Conservation (phyloP, 1,140 invertebrate genomes). For the Ceratoteleas bidentatus region DNA sequence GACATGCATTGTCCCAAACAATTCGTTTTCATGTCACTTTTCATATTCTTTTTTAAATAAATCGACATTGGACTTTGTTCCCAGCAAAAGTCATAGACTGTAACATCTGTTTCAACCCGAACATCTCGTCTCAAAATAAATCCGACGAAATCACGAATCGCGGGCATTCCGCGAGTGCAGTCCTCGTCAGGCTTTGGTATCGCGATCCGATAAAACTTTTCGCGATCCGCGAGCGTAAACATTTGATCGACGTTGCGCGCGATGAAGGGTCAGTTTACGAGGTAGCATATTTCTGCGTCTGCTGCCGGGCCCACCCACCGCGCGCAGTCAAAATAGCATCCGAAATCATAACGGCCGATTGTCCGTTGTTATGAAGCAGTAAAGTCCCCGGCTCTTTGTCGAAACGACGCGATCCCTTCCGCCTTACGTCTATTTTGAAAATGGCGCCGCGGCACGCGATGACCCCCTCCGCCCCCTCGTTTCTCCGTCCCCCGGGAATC, state of each 20-base stretch:
- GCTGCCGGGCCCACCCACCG: conserved; percentile 75
- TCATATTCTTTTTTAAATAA: too few relatives aligned
- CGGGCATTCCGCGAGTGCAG: conserved; percentile 28
- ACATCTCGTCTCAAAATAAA: too few relatives aligned
- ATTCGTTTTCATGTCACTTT: too few relatives aligned
- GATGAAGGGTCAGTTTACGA: conserved; percentile 79
- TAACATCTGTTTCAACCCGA: conserved; percentile 6
- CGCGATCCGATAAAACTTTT: conserved; percentile 13
- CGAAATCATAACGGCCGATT: conserved; percentile 81
- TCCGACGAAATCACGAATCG: conserved; percentile 19
- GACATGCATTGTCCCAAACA: too few relatives aligned
- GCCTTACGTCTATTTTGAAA: conserved; percentile 53
- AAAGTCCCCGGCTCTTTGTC: conserved; percentile 68
- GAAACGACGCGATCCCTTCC: conserved; percentile 38
- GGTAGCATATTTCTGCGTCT: conserved; percentile 80
- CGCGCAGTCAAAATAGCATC: conserved; percentile 79
- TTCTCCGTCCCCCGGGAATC: conserved; percentile 22
- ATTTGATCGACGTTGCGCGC: conserved; percentile 60
- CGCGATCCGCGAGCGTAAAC: conserved; percentile 59
- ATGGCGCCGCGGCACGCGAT: conserved; percentile 47
- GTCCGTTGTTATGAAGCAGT: conserved; percentile 81
- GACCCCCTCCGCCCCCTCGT: conserved; percentile 31
- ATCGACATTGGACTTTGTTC: too few relatives aligned
- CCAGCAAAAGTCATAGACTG: not conserved
- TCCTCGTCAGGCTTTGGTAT: conserved; percentile 27